A percentile compares a stretch with the other conserved stretches of the same genome.
phyloP scores from a whole-genome alignment of 2,888 invertebrate genomes.

The Dendrolimus pini region DNA sequence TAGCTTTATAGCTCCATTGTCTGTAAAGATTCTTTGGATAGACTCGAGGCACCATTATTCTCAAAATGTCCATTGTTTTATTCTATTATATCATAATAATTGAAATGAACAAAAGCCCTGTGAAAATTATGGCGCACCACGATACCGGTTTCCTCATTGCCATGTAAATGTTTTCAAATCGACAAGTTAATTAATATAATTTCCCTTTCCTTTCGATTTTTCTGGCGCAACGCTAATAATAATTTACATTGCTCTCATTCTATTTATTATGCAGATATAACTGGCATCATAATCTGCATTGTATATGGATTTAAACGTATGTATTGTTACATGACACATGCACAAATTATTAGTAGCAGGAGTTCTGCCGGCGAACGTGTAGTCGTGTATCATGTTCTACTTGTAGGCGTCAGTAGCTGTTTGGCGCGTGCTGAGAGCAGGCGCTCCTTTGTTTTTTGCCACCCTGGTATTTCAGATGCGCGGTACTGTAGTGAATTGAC shows the following conservation, averaged over 20 bases:
- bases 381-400: background rate
- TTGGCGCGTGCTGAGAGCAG: background rate
- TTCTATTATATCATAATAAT: slow-evolving; percentile 29
- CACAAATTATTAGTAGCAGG: slow-evolving; percentile 2
- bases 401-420: background rate
- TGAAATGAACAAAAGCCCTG: slow-evolving; percentile 19
- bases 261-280: background rate
- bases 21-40: slow-evolving; percentile 16
- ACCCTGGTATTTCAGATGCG: background rate
- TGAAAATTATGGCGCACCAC: slow-evolving; percentile 21
- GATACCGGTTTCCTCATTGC: slow-evolving; percentile 25
- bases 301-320: background rate
- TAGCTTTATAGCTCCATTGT: slow-evolving; percentile 26
- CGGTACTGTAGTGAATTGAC: background rate
- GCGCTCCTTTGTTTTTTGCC: background rate
- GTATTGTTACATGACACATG: background rate
- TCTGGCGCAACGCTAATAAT: background rate
- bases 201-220: background rate
- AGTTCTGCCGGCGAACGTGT: slow-evolving; percentile 1
- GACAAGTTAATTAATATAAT: slow-evolving; percentile 20
- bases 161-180: slow-evolving; percentile 29
- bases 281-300: background rate
- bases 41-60: slow-evolving; percentile 15
- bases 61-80: slow-evolving; percentile 23
- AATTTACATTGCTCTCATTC: background rate